Evolutionary conservation across 2,113 vertebrate species (phyloP).

Genomic region (Mixornis gularis): DNA sequence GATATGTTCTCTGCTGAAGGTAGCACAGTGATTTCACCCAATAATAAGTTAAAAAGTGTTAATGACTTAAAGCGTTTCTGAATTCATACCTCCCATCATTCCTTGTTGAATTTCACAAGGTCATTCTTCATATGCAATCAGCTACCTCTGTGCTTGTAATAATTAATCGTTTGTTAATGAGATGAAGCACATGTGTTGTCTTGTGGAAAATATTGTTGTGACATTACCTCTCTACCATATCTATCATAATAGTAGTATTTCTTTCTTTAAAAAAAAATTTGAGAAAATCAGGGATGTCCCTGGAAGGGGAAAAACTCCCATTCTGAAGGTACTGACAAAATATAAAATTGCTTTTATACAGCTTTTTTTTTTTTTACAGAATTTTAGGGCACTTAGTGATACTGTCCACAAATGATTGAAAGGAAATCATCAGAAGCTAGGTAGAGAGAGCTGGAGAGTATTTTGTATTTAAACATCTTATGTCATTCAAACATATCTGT

Average conservation of each 20-base stretch:
- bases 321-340: not conserved
- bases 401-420: not conserved
- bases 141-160: not conserved
- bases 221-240: not conserved
- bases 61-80: not conserved
- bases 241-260: not conserved
- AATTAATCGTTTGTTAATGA: not conserved
- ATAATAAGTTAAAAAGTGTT: not conserved
- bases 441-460: not conserved
- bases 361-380: not conserved
- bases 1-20: not conserved
- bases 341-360: not conserved
- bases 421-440: not conserved
- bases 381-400: not conserved
- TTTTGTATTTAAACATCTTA: not conserved
- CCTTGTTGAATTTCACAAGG: not conserved
- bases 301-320: rapidly evolving
- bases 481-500: not conserved
- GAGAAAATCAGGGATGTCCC: not conserved
- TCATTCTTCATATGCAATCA: not conserved
- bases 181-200: not conserved
- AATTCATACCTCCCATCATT: not conserved
- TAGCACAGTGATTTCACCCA: not conserved
- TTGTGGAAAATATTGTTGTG: not conserved
- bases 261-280: not conserved